Conservation (phyloP, 2,797 vertebrate genomes). For the Scyliorhinus canicula region DNA sequence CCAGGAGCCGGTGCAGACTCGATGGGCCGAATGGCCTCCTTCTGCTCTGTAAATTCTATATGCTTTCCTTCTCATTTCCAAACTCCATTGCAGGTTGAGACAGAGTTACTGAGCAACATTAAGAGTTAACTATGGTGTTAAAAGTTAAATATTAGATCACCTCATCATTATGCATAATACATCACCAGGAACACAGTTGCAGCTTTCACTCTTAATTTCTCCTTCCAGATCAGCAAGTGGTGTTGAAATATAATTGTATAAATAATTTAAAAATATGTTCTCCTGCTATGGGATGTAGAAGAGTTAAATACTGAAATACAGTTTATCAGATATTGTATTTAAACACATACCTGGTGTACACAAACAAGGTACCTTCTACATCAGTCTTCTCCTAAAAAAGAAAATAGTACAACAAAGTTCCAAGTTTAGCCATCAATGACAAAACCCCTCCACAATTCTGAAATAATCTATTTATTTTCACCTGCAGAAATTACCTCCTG, state of each 20-base stretch:
- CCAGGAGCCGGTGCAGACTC: too few relatives aligned
- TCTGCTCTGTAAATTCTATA: too few relatives aligned
- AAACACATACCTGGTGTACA: conserved; percentile 79
- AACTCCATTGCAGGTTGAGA: too few relatives aligned
- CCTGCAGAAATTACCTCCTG: not conserved
- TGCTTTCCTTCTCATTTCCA: not conserved
- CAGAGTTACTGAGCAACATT: not conserved
- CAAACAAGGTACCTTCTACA: conserved; percentile 93
- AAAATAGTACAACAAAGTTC: conserved; percentile 40
- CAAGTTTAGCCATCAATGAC: conserved; percentile 16
- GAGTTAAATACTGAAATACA: not conserved
- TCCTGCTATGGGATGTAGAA: not conserved
- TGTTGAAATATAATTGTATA: not conserved
- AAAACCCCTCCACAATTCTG: not conserved
- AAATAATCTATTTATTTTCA: not conserved
- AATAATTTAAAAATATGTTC: not conserved
- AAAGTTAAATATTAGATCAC: not conserved
- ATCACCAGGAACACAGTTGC: not conserved
- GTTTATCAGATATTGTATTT: not conserved
- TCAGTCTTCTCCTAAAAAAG: conserved; percentile 88
- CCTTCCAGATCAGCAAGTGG: not conserved
- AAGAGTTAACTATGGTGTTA: not conserved
- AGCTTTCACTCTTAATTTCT: not conserved
- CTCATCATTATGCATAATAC: not conserved
- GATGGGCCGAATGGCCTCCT: too few relatives aligned